Evolutionary conservation across 2,888 invertebrate species (phyloP).

Genomic region (Digitonthophagus gazella): DNA sequence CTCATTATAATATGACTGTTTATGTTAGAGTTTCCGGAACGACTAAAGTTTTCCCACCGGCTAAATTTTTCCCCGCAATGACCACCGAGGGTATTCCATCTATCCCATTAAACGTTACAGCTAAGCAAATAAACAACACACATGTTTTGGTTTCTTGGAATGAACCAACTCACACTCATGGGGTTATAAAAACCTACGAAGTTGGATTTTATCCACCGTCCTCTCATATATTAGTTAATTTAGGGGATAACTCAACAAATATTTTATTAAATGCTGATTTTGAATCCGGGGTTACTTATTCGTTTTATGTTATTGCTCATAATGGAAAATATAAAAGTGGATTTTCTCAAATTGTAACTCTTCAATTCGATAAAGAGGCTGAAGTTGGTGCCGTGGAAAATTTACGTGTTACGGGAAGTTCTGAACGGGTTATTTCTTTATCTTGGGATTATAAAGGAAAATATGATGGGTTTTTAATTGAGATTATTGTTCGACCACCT

Average conservation of each 20-base stretch:
- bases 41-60: slow-evolving; percentile 61
- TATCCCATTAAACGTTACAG: slow-evolving; percentile 65
- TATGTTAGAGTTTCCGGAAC: slow-evolving; percentile 64
- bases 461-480: slow-evolving; percentile 59
- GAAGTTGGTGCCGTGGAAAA: slow-evolving; percentile 62
- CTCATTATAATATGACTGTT: slow-evolving; percentile 77
- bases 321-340: slow-evolving; percentile 62
- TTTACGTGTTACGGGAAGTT: slow-evolving; percentile 53
- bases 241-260: slow-evolving; percentile 51
- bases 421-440: slow-evolving; percentile 57
- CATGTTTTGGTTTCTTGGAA: slow-evolving; percentile 70
- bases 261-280: slow-evolving; percentile 54
- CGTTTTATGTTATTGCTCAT: slow-evolving; percentile 70
- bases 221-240: slow-evolving; percentile 55
- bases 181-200: slow-evolving; percentile 61
- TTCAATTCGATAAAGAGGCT: slow-evolving; percentile 65
- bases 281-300: slow-evolving; percentile 60
- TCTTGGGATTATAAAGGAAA: slow-evolving; percentile 55
- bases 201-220: slow-evolving; percentile 65
- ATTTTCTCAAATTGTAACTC: slow-evolving; percentile 57
- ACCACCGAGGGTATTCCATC: slow-evolving; percentile 57
- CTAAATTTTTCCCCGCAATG: slow-evolving; percentile 51
- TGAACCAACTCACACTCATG: slow-evolving; percentile 63
- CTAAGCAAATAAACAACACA: slow-evolving; percentile 62
- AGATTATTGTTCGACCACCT: slow-evolving; percentile 53